Evolutionary conservation across 2,888 invertebrate species (phyloP).

Genomic region (Heteromurus nitidus): DNA sequence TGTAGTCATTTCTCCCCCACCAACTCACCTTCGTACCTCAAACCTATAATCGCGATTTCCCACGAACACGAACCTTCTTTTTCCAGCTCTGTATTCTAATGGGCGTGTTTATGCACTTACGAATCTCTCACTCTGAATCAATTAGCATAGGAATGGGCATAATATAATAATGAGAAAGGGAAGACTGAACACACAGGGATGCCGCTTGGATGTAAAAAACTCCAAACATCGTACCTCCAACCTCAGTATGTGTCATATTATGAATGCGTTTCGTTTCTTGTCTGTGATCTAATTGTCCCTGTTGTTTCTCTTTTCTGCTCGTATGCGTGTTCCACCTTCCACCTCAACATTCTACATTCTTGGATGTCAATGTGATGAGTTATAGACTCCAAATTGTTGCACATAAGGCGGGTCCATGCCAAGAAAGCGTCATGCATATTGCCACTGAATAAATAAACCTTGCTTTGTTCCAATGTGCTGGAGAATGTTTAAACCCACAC

Average conservation of each 20-base stretch:
- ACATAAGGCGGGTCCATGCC: no score
- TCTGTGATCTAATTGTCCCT: neutral
- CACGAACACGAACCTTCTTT: constrained; percentile 43
- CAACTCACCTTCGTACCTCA: neutral
- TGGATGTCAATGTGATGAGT: no score
- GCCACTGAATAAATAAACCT: no score
- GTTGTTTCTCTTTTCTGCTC: neutral
- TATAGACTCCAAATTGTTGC: no score
- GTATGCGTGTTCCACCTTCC: constrained; percentile 4
- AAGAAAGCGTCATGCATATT: no score
- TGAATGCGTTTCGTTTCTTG: neutral
- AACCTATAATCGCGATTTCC: constrained; percentile 33
- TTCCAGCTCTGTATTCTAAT: constrained; percentile 23
- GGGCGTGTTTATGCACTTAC: constrained; percentile 58
- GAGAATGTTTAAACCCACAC: no score
- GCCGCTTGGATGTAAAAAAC: neutral
- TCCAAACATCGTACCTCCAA: no score
- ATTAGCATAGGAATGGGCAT: constrained; percentile 71
- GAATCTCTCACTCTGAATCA: constrained; percentile 51
- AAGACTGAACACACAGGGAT: neutral
- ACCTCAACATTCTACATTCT: no score
- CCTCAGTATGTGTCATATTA: neutral
- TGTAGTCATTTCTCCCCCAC: neutral
- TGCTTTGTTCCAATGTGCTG: no score
- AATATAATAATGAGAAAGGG: neutral